These are phyloP conservation scores for Netelia inedita DNA, from an alignment of 2,888 invertebrate genomes.

Conservation along the genomic window DNA sequence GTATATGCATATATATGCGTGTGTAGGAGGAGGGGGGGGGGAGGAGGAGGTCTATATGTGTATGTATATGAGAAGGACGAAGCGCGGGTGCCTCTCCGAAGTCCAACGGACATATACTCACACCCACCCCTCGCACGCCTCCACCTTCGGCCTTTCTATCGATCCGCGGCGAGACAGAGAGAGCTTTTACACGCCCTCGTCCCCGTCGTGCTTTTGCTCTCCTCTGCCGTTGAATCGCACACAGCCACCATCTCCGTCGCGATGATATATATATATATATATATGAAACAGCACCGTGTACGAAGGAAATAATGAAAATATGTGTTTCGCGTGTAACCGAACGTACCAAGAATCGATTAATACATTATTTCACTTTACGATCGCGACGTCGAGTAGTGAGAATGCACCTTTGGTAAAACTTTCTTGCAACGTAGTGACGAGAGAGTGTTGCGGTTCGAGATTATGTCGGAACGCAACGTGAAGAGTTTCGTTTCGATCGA, in stretches of 20 bases:
- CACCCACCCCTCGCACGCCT: conserved; percentile 63
- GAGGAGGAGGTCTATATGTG: conserved; percentile 29
- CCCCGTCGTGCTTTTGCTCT: conserved; percentile 63
- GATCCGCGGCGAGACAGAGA: conserved; percentile 79
- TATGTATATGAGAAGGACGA: conserved; percentile 22
- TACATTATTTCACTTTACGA: no score
- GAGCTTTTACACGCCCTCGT: conserved; percentile 81
- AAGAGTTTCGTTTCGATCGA: no score
- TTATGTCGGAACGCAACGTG: no score
- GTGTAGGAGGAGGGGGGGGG: conserved; percentile 23
- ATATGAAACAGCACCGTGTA: not conserved
- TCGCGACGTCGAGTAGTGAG: no score
- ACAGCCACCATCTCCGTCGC: conserved; percentile 51
- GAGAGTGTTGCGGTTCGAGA: no score
- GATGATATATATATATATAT: not conserved
- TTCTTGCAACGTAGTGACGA: no score
- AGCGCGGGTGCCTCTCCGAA: conserved; percentile 70
- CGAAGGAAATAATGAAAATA: no score
- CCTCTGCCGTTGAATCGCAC: conserved; percentile 54
- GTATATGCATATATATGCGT: conserved; percentile 6
- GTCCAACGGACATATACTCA: conserved; percentile 78
- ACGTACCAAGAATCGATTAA: no score
- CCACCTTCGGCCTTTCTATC: conserved; percentile 83
- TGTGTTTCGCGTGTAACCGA: no score
- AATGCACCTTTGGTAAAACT: no score